phyloP scores from a whole-genome alignment of 2,113 vertebrate species.

The Acrocephalus arundinaceus region DNA sequence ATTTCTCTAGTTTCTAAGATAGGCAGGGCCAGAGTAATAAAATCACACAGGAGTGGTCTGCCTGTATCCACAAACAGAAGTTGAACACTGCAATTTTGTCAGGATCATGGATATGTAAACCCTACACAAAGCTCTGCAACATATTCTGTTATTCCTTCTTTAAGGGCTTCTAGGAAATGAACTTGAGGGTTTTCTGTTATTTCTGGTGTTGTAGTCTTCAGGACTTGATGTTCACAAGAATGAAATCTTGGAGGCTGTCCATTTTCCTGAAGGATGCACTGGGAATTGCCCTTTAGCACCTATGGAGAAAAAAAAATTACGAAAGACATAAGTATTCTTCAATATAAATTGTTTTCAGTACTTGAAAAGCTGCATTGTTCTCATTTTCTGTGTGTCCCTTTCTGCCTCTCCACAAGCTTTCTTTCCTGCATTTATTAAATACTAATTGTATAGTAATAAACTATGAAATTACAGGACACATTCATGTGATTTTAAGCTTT shows the following conservation, averaged over 20 bases:
- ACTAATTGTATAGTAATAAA: constrained; percentile 31
- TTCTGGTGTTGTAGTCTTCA: background rate
- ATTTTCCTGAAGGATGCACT: background rate
- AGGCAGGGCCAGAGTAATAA: background rate
- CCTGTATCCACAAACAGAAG: background rate
- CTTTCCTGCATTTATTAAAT: constrained; percentile 36
- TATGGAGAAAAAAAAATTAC: background rate
- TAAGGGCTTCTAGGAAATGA: background rate
- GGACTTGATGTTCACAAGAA: background rate
- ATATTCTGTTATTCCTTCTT: background rate
- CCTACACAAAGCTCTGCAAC: background rate
- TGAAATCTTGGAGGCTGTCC: background rate
- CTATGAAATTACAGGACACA: constrained; percentile 33
- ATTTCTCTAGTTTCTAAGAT: background rate
- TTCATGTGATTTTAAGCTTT: constrained; percentile 17
- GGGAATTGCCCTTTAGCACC: background rate
- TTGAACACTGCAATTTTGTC: background rate
- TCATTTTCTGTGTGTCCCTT: background rate
- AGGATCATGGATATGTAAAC: background rate
- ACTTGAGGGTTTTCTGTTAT: background rate
- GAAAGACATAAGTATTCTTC: background rate
- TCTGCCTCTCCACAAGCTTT: background rate
- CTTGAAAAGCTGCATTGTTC: background rate
- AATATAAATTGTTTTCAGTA: background rate
- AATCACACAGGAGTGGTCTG: background rate